Percentiles rank a stretch among this genome's conserved stretches.
phyloP scores from a whole-genome alignment of 2,888 invertebrate species.

The Argyresthia goedartella region DNA sequence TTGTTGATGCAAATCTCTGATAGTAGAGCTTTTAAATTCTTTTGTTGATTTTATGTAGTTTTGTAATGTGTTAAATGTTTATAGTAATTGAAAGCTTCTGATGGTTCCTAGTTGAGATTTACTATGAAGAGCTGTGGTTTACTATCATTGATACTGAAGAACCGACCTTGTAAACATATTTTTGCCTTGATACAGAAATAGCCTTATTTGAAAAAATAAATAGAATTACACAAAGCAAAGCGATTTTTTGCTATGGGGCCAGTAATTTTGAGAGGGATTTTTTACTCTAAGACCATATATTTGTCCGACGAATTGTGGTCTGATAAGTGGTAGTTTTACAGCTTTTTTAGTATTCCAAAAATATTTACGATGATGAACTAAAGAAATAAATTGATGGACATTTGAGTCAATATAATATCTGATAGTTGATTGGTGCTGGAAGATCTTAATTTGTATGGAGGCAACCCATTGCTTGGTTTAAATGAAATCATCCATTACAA shows the following conservation, averaged over 20 bases:
- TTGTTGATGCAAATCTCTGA: conserved; percentile 11
- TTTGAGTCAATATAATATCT: not conserved
- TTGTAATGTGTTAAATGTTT: conserved; percentile 49
- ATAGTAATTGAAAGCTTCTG: conserved; percentile 26
- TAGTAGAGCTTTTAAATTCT: conserved; percentile 28
- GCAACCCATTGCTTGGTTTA: not conserved
- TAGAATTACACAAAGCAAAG: conserved; percentile 41
- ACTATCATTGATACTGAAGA: not conserved
- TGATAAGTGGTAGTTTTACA: not conserved
- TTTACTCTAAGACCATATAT: not conserved
- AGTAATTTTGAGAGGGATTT: conserved; percentile 19
- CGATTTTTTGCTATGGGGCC: conserved; percentile 41
- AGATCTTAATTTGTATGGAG: not conserved
- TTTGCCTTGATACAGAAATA: conserved; percentile 42
- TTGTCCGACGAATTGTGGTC: not conserved
- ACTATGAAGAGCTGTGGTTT: conserved; percentile 5
- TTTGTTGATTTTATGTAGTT: conserved; percentile 44
- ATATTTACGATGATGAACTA: not conserved
- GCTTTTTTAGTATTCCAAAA: not conserved
- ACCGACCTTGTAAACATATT: conserved; percentile 1
- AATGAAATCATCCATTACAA: conserved; percentile 13
- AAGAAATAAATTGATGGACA: not conserved
- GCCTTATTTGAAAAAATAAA: conserved; percentile 38
- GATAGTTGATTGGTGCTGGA: not conserved
- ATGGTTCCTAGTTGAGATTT: conserved; percentile 42